These are phyloP conservation scores for Jaculus jaculus DNA, from an alignment of 2,113 vertebrate genomes.

Conservation along the genomic window DNA sequence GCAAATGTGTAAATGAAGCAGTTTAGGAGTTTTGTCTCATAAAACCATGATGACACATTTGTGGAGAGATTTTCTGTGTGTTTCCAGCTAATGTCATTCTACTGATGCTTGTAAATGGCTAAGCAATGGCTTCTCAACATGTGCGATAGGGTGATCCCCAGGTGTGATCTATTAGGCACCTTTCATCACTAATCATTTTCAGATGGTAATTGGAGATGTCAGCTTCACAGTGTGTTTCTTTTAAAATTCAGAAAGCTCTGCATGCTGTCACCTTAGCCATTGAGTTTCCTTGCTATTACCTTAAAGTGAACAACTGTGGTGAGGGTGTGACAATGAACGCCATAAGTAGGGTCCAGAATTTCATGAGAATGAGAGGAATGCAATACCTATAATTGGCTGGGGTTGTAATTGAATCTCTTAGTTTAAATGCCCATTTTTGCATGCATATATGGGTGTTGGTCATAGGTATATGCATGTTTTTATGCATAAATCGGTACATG, in stretches of 20 bases:
- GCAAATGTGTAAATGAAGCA: constrained; percentile 54
- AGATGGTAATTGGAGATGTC: constrained; percentile 12
- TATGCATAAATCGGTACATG: not conserved
- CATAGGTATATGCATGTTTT: too few relatives aligned
- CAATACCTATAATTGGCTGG: not conserved
- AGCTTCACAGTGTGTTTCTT: constrained; percentile 27
- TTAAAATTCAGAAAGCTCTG: constrained; percentile 34
- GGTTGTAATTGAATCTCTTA: not conserved
- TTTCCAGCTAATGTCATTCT: constrained; percentile 51
- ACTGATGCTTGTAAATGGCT: constrained; percentile 21
- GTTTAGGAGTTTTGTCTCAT: constrained; percentile 35
- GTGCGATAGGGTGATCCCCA: not conserved
- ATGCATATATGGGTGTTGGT: too few relatives aligned
- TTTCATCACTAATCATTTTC: constrained; percentile 42
- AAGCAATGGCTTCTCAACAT: constrained; percentile 49
- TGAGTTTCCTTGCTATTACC: not conserved
- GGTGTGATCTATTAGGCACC: constrained; percentile 7
- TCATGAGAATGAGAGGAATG: not conserved
- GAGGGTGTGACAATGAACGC: not conserved
- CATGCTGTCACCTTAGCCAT: not conserved
- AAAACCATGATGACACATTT: constrained; percentile 33
- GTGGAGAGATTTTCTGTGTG: not conserved
- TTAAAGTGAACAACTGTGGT: not conserved
- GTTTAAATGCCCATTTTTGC: constrained; percentile 14
- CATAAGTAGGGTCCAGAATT: not conserved